phyloP scores from a whole-genome alignment of 2,113 vertebrate genomes.

The Danio rerio region GRCz12tu NC_133192.1:25387501-25388000 shows the following conservation, averaged over 20 bases:
- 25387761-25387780: conserved; percentile 3
- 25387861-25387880: conserved; percentile 22
- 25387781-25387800: conserved; percentile 5
- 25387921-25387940: neutral
- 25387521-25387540: neutral
- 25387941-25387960: neutral
- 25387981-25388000: too few relatives aligned
- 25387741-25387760: conserved; percentile 2
- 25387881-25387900: conserved; percentile 29
- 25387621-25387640: conserved; percentile 8
- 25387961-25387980: neutral
- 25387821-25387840: neutral
- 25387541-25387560: neutral
- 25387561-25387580: conserved; percentile 12
- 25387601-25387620: neutral
- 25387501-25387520: neutral
- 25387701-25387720: conserved; percentile 5
- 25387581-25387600: conserved; percentile 17
- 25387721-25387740: conserved; percentile 11
- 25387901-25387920: neutral
- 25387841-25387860: conserved; percentile 3
- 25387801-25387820: neutral
- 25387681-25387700: neutral
- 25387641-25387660: neutral
- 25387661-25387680: neutral